phyloP scores from a whole-genome alignment of 2,113 vertebrate species.

The Petroica traversi region DNA sequence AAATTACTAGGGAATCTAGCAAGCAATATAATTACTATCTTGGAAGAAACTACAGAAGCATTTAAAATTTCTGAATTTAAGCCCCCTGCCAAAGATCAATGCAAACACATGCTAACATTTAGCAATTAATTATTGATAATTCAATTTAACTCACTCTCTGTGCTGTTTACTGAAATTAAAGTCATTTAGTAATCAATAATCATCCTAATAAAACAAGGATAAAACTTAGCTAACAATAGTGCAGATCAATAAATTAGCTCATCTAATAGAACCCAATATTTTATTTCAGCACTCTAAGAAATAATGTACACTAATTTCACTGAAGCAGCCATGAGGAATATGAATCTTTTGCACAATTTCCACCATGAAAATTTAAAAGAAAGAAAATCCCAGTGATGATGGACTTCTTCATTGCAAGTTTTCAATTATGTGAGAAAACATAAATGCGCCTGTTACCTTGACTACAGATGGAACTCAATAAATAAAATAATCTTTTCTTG shows the following conservation, averaged over 20 bases:
- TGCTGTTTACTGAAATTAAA: slow-evolving; percentile 44
- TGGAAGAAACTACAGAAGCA: not conserved
- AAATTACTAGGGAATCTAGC: not conserved
- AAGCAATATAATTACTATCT: not conserved
- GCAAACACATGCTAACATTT: slow-evolving; percentile 10
- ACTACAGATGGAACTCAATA: not conserved
- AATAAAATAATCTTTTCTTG: not conserved
- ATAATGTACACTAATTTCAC: not conserved
- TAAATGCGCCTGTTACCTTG: not conserved
- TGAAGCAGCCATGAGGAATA: not conserved
- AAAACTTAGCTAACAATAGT: slow-evolving; percentile 22
- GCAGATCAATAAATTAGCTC: slow-evolving; percentile 36
- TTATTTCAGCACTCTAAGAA: not conserved
- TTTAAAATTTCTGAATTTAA: slow-evolving; percentile 13
- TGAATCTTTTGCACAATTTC: not conserved
- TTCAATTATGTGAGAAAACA: not conserved
- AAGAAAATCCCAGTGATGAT: not conserved
- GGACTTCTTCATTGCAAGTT: not conserved
- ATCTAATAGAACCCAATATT: not conserved
- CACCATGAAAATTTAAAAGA: not conserved
- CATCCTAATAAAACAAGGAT: slow-evolving; percentile 13
- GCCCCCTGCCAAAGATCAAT: not conserved
- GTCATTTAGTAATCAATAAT: slow-evolving; percentile 47
- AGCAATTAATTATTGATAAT: slow-evolving; percentile 56
- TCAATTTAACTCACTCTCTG: slow-evolving; percentile 35